These are phyloP conservation scores for Alethe castanea DNA, from an alignment of 2,113 vertebrate genomes.

Conservation along the genomic window DNA sequence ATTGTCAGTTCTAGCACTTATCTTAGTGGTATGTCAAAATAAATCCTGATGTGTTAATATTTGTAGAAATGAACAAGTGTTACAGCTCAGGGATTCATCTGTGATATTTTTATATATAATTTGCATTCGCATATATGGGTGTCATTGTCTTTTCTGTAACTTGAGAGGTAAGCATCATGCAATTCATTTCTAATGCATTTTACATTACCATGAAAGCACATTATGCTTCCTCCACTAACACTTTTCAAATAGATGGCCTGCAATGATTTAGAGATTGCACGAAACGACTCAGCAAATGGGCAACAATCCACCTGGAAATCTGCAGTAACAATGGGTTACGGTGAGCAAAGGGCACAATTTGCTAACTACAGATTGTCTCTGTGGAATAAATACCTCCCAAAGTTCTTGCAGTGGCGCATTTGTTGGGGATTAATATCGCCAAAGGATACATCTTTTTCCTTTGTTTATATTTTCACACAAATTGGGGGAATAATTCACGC, in stretches of 20 bases:
- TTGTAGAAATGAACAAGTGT: conserved; percentile 79
- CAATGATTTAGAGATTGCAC: conserved; percentile 49
- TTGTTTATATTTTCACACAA: background rate
- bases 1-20: conserved; percentile 80
- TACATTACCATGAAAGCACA: conserved; percentile 67
- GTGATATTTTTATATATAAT: conserved; percentile 66
- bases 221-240: conserved; percentile 35
- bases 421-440: background rate
- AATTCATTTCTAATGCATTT: conserved; percentile 71
- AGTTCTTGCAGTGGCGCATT: background rate
- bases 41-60: conserved; percentile 77
- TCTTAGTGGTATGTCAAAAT: conserved; percentile 76
- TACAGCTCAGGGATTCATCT: conserved; percentile 65
- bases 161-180: conserved; percentile 63
- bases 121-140: conserved; percentile 59
- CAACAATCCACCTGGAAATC: conserved; percentile 8
- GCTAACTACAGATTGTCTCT: background rate
- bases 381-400: background rate
- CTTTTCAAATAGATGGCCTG: conserved; percentile 32
- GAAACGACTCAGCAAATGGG: conserved; percentile 1
- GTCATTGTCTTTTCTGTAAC: conserved; percentile 70
- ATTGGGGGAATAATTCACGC: background rate
- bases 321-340: background rate
- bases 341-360: background rate
- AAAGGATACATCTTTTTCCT: background rate